These are phyloP conservation scores for Cryptotis parvus DNA, from an alignment of 2,113 vertebrate species.

Conservation along the genomic window DNA sequence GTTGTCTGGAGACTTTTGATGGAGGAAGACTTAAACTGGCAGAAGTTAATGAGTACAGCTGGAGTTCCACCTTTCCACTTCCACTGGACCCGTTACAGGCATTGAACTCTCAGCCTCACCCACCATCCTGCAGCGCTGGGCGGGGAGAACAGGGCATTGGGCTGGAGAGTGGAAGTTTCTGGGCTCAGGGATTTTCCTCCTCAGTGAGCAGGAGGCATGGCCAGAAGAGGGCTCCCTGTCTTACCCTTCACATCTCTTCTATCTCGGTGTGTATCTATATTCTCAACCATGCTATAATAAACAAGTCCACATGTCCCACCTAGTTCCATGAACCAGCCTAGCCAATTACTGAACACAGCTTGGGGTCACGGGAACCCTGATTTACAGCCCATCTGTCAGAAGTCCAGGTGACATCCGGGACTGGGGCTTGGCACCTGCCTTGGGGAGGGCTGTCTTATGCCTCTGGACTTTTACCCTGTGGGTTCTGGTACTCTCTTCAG, in stretches of 20 bases:
- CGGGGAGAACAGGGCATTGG: neutral
- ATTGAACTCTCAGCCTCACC: neutral
- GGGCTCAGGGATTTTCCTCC: neutral
- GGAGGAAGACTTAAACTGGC: too few species aligned
- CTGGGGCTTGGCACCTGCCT: neutral
- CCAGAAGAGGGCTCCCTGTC: neutral
- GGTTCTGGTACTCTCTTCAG: neutral
- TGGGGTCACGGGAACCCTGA: neutral
- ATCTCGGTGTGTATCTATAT: neutral
- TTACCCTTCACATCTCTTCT: neutral
- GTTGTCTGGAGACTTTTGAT: too few species aligned
- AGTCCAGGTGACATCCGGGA: neutral
- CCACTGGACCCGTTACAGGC: too few species aligned
- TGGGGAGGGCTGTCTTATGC: neutral
- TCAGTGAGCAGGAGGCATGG: fast-evolving
- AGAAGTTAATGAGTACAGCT: too few species aligned
- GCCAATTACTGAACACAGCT: neutral
- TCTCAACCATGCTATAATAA: neutral
- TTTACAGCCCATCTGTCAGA: neutral
- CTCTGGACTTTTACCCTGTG: neutral
- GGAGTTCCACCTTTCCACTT: too few species aligned
- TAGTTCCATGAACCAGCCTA: neutral
- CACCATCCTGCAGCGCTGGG: neutral
- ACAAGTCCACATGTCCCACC: neutral
- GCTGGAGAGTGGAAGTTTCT: neutral